Base-by-base conservation (phyloP, 2,113 vertebrate species). In the Malaclemys terrapin region DNA sequence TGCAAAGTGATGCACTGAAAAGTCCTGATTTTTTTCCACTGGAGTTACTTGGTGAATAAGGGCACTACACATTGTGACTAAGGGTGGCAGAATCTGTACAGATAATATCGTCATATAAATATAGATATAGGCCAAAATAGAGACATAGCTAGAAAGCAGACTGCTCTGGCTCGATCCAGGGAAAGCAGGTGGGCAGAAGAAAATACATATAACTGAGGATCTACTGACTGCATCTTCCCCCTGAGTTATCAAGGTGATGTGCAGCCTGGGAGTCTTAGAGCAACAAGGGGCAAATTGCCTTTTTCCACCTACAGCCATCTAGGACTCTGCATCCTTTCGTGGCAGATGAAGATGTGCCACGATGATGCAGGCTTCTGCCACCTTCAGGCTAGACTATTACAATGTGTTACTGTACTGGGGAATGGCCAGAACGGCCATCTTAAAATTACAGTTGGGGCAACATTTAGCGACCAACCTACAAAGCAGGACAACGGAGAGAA, bases 281-380 rank as follows among this genome's bases (percentile, higher is more conserved):
- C 45, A 87, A 57, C 65, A 85, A 0, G 0, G 93, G 62, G 54
- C 54, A 91, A 89, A 95, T 65, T 87, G 91, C 57, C 91, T 65
- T 82, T 95, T 96, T 96, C 91, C 89, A 93, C 4, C 65, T 79
- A 80, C 89, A 94, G 47, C 14, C 9, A 12, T 85, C 91, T 94
- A 93, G 75, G 27, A 9, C 20, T 54, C 53, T 54, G 53, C 53
- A 22, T 54, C 1, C 0, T 84, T 91, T 95, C 80, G 53, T 87
- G 85, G 49, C 89, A 94, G 91, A 91, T 57, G 84, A 91, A 84
- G 96, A 92, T 81, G 65, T 42, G 65, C 6, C 6, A 7, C 81
- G 13, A n/a, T 35, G 38, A 38, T 5, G 0, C 81, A 88, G 89
- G 88, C 11, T 19, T 88, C 57, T 94, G 93, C 20, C 53, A 22